A percentile compares a stretch with the other conserved stretches of the same genome.
phyloP scores from a whole-genome alignment of 2,113 vertebrate species.

The Chascanopsetta lugubris region DNA sequence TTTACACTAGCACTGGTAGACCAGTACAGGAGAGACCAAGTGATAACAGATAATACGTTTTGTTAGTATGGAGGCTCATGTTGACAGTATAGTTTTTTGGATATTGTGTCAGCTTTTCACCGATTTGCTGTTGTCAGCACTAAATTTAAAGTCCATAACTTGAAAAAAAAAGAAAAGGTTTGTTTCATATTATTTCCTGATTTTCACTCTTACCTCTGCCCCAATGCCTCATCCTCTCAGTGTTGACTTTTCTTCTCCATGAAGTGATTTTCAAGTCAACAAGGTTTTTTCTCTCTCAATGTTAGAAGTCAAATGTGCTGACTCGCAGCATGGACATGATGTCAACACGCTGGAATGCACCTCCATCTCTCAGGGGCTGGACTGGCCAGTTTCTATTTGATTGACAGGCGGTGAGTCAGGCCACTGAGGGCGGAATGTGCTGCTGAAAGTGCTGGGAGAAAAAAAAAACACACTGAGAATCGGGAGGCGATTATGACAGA shows the following conservation, averaged over 20 bases:
- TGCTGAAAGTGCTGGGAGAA: slow-evolving; percentile 22
- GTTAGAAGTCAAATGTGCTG: slow-evolving; percentile 55
- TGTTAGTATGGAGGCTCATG: too few relatives aligned
- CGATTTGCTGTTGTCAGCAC: too few relatives aligned
- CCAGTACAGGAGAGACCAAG: too few relatives aligned
- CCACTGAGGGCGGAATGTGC: slow-evolving; percentile 32
- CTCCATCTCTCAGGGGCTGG: slow-evolving; percentile 27
- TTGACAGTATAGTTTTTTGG: too few relatives aligned
- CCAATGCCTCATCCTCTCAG: neutral
- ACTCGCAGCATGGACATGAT: slow-evolving; percentile 44
- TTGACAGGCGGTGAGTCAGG: slow-evolving; percentile 59
- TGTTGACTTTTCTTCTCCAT: neutral
- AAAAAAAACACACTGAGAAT: neutral
- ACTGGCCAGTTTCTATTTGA: slow-evolving; percentile 48
- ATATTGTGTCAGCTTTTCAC: too few relatives aligned
- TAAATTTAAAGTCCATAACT: too few relatives aligned
- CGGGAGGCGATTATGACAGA: slow-evolving; percentile 48
- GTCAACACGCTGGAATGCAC: slow-evolving; percentile 57
- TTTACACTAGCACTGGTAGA: too few relatives aligned
- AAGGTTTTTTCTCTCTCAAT: slow-evolving; percentile 16
- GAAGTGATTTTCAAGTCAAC: slow-evolving; percentile 6
- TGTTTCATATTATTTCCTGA: too few relatives aligned
- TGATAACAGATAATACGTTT: too few relatives aligned
- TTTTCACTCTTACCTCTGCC: too few relatives aligned
- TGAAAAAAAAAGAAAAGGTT: too few relatives aligned